phyloP scores from a whole-genome alignment of 2,888 invertebrate species.

The Drosophila fungiperda region DNA sequence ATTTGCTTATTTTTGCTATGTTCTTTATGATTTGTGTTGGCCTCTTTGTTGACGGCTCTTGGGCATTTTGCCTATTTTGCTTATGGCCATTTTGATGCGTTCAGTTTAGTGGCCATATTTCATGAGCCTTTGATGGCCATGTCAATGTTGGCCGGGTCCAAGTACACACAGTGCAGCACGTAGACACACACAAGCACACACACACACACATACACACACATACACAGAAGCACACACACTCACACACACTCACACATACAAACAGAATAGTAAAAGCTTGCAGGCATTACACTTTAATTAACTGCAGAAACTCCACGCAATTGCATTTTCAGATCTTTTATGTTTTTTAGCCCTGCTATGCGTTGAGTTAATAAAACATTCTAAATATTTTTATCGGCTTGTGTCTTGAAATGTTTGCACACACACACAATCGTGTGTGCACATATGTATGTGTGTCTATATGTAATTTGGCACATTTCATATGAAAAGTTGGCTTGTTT shows the following conservation, averaged over 20 bases:
- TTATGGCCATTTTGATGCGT: constrained; percentile 50
- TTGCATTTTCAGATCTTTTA: constrained; percentile 42
- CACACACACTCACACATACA: not conserved
- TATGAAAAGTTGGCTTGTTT: constrained; percentile 57
- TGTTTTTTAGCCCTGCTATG: constrained; percentile 1
- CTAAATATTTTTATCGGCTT: constrained; percentile 62
- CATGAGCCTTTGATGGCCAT: constrained; percentile 63
- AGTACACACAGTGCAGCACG: not conserved
- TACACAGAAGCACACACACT: not conserved
- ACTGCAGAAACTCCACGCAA: constrained; percentile 51
- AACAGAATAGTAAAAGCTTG: constrained; percentile 2
- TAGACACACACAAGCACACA: not conserved
- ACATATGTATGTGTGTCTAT: not conserved
- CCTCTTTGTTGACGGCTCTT: constrained; percentile 50
- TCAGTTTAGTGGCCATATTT: constrained; percentile 56
- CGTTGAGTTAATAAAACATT: constrained; percentile 62
- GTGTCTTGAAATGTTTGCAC: constrained; percentile 33
- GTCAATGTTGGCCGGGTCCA: constrained; percentile 43
- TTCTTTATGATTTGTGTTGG: constrained; percentile 52
- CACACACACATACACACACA: not conserved
- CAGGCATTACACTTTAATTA: constrained; percentile 61
- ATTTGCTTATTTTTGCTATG: not conserved
- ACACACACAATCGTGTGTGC: not conserved
- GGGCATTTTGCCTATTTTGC: constrained; percentile 46
- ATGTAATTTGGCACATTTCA: constrained; percentile 66